Base-by-base conservation (phyloP, 2,113 vertebrate genomes). In the Lanius collurio region DNA sequence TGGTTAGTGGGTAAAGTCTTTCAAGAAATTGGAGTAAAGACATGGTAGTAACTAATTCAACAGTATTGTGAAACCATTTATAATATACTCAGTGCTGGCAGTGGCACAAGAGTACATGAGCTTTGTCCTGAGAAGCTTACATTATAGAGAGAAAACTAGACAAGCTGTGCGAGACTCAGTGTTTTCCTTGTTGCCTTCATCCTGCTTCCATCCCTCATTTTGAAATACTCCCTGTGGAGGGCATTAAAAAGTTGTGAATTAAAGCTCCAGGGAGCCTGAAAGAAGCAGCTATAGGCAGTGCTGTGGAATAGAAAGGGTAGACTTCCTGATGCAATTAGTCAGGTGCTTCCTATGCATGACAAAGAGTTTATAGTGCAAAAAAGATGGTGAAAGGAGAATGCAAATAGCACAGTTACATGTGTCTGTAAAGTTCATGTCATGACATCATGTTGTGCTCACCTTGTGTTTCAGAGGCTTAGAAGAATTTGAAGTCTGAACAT, bases 141-240 rank as follows among this genome's bases (percentile, higher is more conserved):
- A 31, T 71, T 81, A n/a, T 60, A 84, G 60, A 87, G 35, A 82
- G 30, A 81, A 60, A 89, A 39, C 62, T 47, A 76, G 37, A 71
- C 33, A 60, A 74, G 37, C 44, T 78, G n/a, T 52, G 47, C 31
- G 33, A 84, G 44, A 56, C 28, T 65, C 13, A 13, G 15, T 67
- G 74, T 89, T 94, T 96, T 92, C 82, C 71, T 88, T 95, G 35
- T 85, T 6, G 3, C 55, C 71, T 93, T 93, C 81, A 93, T 81
- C 42, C 83, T 81, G 22, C 52, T 88, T 86, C 83, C 62, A 76
- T 73, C 28, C 41, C 33, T 89, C 75, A 37, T 85, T 91, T 87
- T 94, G 49, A 91, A 96, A 73, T 79, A 41, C 35, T 94, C 62
- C 87, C 81, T 0, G 0, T 53, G 70, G 78, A 93, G 30, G 13